Evolutionary conservation across 2,888 invertebrate genomes (phyloP), one percentile per base, ranked within the genome.

Genomic region (Acanthosepion lycidas): DNA sequence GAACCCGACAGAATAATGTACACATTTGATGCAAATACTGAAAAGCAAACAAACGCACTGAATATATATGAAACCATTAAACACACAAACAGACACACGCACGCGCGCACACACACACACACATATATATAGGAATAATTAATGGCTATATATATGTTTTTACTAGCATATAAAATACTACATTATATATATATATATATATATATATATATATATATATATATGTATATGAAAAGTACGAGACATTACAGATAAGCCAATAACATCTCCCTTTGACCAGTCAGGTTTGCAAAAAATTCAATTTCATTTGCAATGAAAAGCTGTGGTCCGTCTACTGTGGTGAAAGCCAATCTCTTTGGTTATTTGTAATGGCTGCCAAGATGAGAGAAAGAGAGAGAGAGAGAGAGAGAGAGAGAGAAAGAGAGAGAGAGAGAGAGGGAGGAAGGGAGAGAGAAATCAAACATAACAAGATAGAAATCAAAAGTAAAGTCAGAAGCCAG

Each of bases 211-310:
- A 59, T 59, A 23, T 59, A 23, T 20, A 23, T 59, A 59, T 23
- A 51, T 8, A 51, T 51, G 6, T 15, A 51, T 23, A 59, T 23
- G 20, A 20, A 23, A 59, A 23, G 23, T 20, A 20, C 20, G 6
- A 59, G 23, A 20, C 59, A 59, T 59, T 59, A 20, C 6, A 78
- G 78, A 78, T 33, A 78, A 78, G 12, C 78, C n/a, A 78, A 78
- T 78, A 78, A 78, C 33, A 33, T 78, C n/a, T 33, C 9, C 78
- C 15, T 78, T 78, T 78, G 78, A 78, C 78, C 78, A 78, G 33
- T 78, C n/a, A 78, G 12, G 78, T 78, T n/a, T 78, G 78, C n/a
- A 78, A 78, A 78, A 78, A 78, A 78, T 78, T 78, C 78, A 78
- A 33, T 78, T 78, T 78, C n/a, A 78, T 78, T 78, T 78, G n/a